Base-by-base conservation (phyloP, 2,888 invertebrate genomes). In the Aplocera efformata region DNA sequence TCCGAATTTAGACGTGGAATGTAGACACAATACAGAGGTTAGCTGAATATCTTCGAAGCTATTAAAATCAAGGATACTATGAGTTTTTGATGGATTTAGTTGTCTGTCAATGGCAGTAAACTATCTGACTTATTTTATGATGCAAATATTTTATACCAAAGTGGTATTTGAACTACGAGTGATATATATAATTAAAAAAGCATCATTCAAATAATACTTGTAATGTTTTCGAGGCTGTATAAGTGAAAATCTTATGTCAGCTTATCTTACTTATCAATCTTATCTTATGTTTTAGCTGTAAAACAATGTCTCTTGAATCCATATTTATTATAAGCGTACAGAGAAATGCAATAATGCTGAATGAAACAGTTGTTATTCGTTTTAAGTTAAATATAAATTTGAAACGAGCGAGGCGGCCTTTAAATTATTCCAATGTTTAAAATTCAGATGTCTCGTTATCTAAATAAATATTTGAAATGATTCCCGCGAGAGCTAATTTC, bases 381-480 rank as follows among this genome's bases (percentile, higher is more conserved):
- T 58, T 50, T 40, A 48, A 50, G 52, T 67, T 68, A 67, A 60
- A 67, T 66, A 65, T 65, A 57, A 64, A 68, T 67, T 70, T 68
- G 49, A 61, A 71, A 65, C 58, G 56, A n/a, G 53, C 57, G 52
- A 48, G 47, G 49, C 51, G 40, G 38, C 48, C 57, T 48, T 64
- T 70, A 68, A 73, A 74, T 70, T 70, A 75, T 71, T 71, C 60
- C 59, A 48, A 53, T 61, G 57, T 62, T 63, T 62, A 51, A 69
- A 64, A 64, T 60, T 60, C 58, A 59, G 65, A 60, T 57, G 64
- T 64, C 65, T 67, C 56, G 62, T 63, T 68, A 66, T 72, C 69
- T 67, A 68, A 77, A 77, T 70, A 75, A 72, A 77, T 72, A 72
- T 78, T 72, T 68, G 61, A 59, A 65, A 64, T 56, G 60, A 69